Evolutionary conservation across 2,113 vertebrate species (phyloP), one percentile per base, ranked within the genome.

Genomic region (Malurus alboscapulatus): DNA sequence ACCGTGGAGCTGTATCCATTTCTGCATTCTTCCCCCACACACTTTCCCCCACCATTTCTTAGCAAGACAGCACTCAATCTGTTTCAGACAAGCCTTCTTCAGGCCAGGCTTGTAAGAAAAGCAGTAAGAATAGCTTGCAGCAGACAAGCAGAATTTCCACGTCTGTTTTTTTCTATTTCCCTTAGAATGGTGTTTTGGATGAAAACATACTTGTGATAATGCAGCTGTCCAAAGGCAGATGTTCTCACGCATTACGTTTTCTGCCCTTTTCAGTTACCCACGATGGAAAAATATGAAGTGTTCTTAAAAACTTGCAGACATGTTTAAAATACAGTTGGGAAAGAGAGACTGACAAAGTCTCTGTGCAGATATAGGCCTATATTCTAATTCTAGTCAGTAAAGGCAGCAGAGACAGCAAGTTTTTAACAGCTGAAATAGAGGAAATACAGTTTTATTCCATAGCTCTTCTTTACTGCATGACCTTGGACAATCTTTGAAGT

Each of bases 91-190:
- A 57, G n/a, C 55, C 32, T n/a, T 92, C 45, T 17, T 81, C 45
- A 68, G 84, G 65, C 6, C 2, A 90, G 42, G 58, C 65, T 92
- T 86, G 89, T 57, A 84, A 65, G 44, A 82, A 90, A 89, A 84
- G 73, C 40, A 24, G 12, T 65, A 76, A 68, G 68, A 81, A 75
- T 9, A 17, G 17, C 73, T 77, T 89, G 48, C 26, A 81, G 65
- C 36, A 77, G 72, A 67, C 24, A 73, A 69, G 63, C 16, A 84
- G 73, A 83, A 84, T 59, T 92, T 90, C 44, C 3, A 20, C 0
- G 2, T 87, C 84, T 90, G 53, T 95, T 93, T 95, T 91, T 82
- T 92, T 87, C 82, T 51, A 6, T 73, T 93, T 94, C 69, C 77
- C 62, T 91, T 62, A 84, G 29, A 87, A 81, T 40, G 26, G 30